Evolutionary conservation across 2,113 vertebrate genomes (phyloP).

Genomic region (Camelus dromedarius): DNA sequence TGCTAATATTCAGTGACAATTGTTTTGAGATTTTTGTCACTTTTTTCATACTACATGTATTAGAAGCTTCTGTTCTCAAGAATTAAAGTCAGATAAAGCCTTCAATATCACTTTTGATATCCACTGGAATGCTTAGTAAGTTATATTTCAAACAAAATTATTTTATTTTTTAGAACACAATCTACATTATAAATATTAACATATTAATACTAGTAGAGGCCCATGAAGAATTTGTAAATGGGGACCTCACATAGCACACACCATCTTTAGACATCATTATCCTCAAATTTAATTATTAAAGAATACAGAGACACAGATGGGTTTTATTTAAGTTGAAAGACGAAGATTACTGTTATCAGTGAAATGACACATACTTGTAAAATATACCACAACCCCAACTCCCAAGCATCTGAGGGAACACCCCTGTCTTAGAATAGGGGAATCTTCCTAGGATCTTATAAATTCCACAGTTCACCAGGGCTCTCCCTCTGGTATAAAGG

Average conservation of each 20-base stretch:
- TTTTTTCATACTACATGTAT: neutral
- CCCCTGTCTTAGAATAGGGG: neutral
- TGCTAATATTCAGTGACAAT: neutral
- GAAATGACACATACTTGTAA: neutral
- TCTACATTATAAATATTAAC: conserved; percentile 22
- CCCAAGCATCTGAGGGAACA: neutral
- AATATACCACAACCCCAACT: neutral
- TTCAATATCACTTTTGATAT: neutral
- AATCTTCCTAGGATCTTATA: neutral
- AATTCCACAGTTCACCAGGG: neutral
- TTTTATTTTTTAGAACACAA: neutral
- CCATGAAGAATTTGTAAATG: conserved; percentile 27
- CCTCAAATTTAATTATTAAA: neutral
- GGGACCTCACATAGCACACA: neutral
- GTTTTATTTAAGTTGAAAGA: neutral
- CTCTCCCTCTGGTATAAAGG: neutral
- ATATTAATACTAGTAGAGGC: neutral
- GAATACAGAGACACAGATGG: neutral
- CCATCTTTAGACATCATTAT: neutral
- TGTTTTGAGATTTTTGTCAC: neutral
- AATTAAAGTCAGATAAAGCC: neutral
- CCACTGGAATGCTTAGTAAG: neutral
- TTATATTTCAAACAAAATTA: neutral
- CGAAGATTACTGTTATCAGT: neutral
- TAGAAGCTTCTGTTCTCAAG: neutral